These are phyloP conservation scores for Prunella strophiata DNA, from an alignment of 2,797 vertebrate species.

Conservation along the genomic window DNA sequence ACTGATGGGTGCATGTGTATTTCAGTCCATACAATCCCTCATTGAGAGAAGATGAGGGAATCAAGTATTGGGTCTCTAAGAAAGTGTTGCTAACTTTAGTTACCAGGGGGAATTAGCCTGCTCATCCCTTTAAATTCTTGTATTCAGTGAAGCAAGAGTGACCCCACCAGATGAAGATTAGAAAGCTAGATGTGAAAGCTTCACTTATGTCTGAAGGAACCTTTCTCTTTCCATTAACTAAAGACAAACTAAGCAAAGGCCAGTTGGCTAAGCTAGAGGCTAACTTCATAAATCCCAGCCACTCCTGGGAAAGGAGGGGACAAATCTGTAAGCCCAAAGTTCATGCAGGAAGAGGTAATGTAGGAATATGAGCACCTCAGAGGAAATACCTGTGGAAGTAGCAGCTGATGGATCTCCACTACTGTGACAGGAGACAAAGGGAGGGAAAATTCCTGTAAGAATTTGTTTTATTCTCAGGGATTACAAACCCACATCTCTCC, in stretches of 20 bases:
- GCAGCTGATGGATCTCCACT: background rate
- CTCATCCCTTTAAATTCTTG: background rate
- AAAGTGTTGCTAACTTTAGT: background rate
- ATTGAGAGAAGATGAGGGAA: background rate
- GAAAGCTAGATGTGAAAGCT: background rate
- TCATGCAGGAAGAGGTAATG: background rate
- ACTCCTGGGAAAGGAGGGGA: background rate
- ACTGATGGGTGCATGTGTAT: accelerated
- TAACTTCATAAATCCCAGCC: background rate
- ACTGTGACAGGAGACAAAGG: background rate
- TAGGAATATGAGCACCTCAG: background rate
- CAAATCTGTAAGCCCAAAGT: background rate
- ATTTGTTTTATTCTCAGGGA: background rate
- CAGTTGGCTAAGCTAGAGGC: background rate
- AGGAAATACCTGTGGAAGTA: background rate
- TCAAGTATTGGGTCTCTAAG: background rate
- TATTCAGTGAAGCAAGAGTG: constrained; percentile 31
- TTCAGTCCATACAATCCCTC: background rate
- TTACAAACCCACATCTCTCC: background rate
- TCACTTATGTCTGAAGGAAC: background rate
- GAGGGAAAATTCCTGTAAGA: background rate
- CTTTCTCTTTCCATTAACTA: background rate
- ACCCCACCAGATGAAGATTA: constrained; percentile 40
- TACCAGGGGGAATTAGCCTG: background rate
- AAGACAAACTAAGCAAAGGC: background rate